phyloP scores from a whole-genome alignment of 2,113 vertebrate species.

The Coregonus clupeaformis region DNA sequence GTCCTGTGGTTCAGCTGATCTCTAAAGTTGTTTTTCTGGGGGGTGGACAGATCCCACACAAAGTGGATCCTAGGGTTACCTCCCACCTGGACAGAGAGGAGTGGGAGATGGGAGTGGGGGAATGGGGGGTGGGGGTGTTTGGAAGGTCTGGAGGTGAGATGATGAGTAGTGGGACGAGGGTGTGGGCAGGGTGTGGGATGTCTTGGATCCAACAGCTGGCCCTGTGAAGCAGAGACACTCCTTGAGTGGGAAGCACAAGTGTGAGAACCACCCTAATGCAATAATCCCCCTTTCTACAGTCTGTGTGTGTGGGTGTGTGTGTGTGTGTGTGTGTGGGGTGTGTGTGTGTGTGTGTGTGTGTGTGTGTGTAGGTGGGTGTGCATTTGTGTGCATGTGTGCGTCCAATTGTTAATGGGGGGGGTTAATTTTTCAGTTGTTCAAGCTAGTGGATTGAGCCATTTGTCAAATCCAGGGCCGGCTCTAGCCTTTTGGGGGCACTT shows the following conservation, averaged over 20 bases:
- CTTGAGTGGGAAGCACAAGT: slow-evolving; percentile 43
- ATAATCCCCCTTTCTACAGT: no score
- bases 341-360: slow-evolving; percentile 8
- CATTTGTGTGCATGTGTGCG: no score
- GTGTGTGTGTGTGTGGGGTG: neutral
- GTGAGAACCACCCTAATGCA: slow-evolving; percentile 26
- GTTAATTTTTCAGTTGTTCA: no score
- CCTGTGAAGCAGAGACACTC: slow-evolving; percentile 36
- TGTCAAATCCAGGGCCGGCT: no score
- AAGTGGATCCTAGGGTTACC: slow-evolving; percentile 26
- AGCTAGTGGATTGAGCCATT: no score
- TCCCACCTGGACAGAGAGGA: slow-evolving; percentile 44
- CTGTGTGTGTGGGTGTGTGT: no score
- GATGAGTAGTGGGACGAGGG: neutral
- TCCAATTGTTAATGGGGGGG: no score
- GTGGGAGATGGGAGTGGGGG: neutral
- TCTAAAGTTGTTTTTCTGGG: neutral
- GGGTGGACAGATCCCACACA: neutral
- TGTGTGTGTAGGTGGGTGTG: no score
- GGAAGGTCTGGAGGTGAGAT: no score
- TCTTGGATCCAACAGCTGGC: slow-evolving; percentile 39
- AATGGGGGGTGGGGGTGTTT: no score
- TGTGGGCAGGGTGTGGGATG: slow-evolving; percentile 1
- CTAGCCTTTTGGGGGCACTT: no score
- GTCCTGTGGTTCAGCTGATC: no score